Evolutionary conservation across 2,888 invertebrate genomes (phyloP).

Genomic region (Amitus sp.): DNA sequence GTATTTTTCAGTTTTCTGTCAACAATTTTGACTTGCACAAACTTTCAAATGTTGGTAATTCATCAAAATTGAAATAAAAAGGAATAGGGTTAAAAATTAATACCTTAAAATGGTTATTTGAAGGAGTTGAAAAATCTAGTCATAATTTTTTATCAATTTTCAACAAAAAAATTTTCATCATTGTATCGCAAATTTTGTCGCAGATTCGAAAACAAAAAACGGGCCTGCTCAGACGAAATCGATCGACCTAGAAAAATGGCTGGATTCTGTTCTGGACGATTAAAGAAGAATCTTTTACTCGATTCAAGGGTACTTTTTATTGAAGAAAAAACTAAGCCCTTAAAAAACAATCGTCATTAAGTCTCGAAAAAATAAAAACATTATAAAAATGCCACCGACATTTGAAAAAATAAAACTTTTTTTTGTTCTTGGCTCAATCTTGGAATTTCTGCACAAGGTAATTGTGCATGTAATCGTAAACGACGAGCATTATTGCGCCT

Average conservation of each 20-base stretch:
- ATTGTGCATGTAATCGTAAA: conserved; percentile 87
- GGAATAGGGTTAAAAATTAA: no score
- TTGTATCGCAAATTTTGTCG: no score
- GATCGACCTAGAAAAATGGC: conserved; percentile 58
- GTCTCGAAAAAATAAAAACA: conserved; percentile 10
- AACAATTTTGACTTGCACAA: no score
- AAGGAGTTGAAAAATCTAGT: no score
- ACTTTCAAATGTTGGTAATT: no score
- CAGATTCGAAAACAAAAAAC: conserved; percentile 36
- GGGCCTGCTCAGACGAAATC: conserved; percentile 42
- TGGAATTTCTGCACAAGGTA: conserved; percentile 68
- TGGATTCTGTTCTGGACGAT: conserved; percentile 57
- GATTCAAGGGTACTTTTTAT: conserved; percentile 10
- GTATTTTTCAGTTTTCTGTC: no score
- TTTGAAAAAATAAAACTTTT: conserved; percentile 1
- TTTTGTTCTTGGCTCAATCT: conserved; percentile 14
- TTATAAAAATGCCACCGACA: background rate
- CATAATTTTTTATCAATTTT: no score
- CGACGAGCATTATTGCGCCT: conserved; percentile 94
- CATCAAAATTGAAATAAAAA: no score
- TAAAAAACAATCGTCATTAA: no score
- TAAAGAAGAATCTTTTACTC: conserved; percentile 24
- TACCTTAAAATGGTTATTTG: no score
- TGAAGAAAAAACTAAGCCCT: conserved; percentile 4
- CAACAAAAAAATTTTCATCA: conserved; percentile 4